Evolutionary conservation across 1,140 invertebrate species (phyloP), one percentile per base, ranked within the genome.

Genomic region (Chironomus tepperi): DNA sequence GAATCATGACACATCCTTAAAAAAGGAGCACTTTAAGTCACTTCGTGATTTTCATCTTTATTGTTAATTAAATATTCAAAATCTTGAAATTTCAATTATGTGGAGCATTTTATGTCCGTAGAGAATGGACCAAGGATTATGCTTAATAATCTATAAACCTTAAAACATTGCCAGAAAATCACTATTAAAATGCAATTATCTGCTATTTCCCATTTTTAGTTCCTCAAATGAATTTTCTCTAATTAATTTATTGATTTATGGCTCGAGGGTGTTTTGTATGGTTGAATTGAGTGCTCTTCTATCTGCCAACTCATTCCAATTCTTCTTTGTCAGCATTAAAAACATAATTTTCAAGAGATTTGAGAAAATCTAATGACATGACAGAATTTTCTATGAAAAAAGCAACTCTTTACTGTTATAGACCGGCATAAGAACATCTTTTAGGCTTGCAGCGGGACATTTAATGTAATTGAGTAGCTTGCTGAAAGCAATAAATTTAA

Each of bases 241-340:
- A 57, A 57, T 57, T 57, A 57, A 57, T 57, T 57, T 57, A 57
- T 57, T 57, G 47, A 57, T 57, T 57, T 57, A 57, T n/a, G 12
- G 47, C n/a, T 57, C n/a, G 47, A 57, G 47, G 47, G 47, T 57
- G 47, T 57, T 57, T 57, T 57, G n/a, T 57, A 57, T 57, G 9
- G 12, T 57, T 57, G 8, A 10, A 9, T 47, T 47, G 24, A 34
- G 24, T 2, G 24, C 24, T 2, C 24, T 34, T 34, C 24, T 34
- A 34, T 34, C 47, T 15, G 5, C 47, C 47, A n/a, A n/a, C 47
- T 15, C 12, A 34, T 15, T 15, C 47, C 12, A n/a, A 15, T 57
- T 57, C 47, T 57, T 15, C 12, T 5, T 57, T 57, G 47, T 57
- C 47, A 57, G 47, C 47, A 57, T 34, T 34, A 15, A 57, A 47